phyloP scores from a whole-genome alignment of 2,113 vertebrate genomes.

The Antennarius striatus region DNA sequence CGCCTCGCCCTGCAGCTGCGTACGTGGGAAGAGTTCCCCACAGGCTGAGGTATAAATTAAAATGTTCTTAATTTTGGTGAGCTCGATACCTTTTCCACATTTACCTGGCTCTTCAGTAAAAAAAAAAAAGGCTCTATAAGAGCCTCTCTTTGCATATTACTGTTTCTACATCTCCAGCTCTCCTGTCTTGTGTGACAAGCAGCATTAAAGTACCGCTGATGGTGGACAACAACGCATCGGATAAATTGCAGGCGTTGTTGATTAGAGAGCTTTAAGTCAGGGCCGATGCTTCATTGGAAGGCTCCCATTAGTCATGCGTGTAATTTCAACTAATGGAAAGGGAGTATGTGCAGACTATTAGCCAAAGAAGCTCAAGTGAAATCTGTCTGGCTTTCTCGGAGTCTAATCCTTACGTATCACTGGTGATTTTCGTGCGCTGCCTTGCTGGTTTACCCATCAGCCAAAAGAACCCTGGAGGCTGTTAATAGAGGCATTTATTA shows the following conservation, averaged over 20 bases:
- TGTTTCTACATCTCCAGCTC: not conserved
- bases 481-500: too few species aligned
- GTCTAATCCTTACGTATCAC: not conserved
- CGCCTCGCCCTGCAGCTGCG: not conserved
- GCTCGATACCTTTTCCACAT: constrained; percentile 32
- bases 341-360: not conserved
- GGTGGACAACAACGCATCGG: not conserved
- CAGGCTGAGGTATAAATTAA: too few species aligned
- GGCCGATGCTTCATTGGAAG: not conserved
- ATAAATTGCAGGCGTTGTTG: not conserved
- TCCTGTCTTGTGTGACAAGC: not conserved
- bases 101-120: constrained; percentile 42
- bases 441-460: too few species aligned
- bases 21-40: not conserved
- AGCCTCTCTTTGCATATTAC: not conserved
- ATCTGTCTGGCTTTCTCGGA: not conserved
- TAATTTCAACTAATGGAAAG: not conserved
- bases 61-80: too few species aligned
- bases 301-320: not conserved
- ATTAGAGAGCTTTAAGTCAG: too few species aligned
- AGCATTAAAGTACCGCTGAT: not conserved
- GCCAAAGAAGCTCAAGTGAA: not conserved
- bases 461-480: not conserved
- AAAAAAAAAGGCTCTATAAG: constrained; percentile 28
- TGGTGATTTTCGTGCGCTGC: too few species aligned